Conservation (phyloP, 2,888 invertebrate species). For the Cataglyphis rosenhaueri region DNA sequence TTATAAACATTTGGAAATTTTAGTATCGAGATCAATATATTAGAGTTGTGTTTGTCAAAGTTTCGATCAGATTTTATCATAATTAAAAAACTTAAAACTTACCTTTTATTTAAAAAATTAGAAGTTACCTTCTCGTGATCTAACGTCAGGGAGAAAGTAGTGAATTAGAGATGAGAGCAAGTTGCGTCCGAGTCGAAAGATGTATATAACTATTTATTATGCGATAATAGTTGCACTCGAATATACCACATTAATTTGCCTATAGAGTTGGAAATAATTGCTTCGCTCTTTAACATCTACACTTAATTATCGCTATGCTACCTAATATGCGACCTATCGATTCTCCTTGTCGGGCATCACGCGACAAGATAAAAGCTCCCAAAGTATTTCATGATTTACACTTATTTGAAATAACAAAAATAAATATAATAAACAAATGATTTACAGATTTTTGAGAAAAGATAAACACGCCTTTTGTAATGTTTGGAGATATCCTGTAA, state of each 20-base stretch:
- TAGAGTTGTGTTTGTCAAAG: neutral
- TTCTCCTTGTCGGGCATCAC: slow-evolving; percentile 37
- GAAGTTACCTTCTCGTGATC: neutral
- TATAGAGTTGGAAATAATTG: slow-evolving; percentile 75
- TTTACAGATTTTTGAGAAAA: neutral
- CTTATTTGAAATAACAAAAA: neutral
- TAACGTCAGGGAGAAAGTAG: neutral
- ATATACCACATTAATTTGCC: slow-evolving; percentile 74
- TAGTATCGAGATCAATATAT: no score
- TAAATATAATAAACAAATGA: neutral
- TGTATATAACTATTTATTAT: slow-evolving; percentile 77
- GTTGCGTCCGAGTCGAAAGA: slow-evolving; percentile 63
- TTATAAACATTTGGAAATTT: no score
- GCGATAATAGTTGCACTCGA: slow-evolving; percentile 74
- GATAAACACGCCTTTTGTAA: neutral
- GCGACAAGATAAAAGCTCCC: slow-evolving; percentile 18
- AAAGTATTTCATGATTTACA: slow-evolving; percentile 14
- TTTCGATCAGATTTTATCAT: neutral
- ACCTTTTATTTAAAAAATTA: neutral
- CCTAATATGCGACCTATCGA: slow-evolving; percentile 67
- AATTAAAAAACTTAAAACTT: neutral
- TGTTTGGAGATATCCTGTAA: neutral
- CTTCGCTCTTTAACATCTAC: slow-evolving; percentile 70
- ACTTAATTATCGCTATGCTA: slow-evolving; percentile 73
- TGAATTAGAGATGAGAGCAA: slow-evolving; percentile 20